Evolutionary conservation across 2,113 vertebrate species (phyloP), one percentile per base, ranked within the genome.

Genomic region (Percina caprodes): DNA sequence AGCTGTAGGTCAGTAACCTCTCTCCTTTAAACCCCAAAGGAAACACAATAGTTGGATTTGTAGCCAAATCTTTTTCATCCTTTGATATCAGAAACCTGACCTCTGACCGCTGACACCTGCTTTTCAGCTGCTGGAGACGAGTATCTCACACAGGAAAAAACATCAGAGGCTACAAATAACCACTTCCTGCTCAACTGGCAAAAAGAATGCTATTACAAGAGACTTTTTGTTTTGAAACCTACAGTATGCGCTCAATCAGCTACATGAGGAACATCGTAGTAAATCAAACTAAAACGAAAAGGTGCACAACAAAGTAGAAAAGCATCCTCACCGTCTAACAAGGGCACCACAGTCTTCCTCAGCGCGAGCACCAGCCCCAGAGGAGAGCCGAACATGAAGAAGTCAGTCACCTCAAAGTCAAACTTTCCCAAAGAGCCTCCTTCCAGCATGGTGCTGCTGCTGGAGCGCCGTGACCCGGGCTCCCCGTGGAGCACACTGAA

Each of bases 311-410:
- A 18, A 30, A 52, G 21, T 21, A 55, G 12, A 18, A 35, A 45
- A 3, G 6, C 6, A 48, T 73, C 65, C 92, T 89, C 88, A 99
- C 98, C 97, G 9, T 98, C 96, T 73, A 98, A 87, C 9, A 95
- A 93, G 3, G 98, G 97, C 72, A 99, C 94, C 74, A 99, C 98
- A 0, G 96, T 98, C 91, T 95, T 99, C 93, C 98, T 96, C 95
- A 99, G 97, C 13, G 98, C 98, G 78, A 99, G 95, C 81, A 99
- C 98, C 90, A 99, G 89, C 49, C 97, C 98, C 89, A 99, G 94
- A 0, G 98, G 98, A 0, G 97, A 99, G 68, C 98, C 98, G 1
- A 99, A 98, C 75, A 99, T 95, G 94, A 99, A 99, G 95, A 98
- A 99, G 91, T 98, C 97, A 0, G 97, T 97, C 90, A 99, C 98